Conservation (phyloP, 2,888 invertebrate genomes). For the Deladenus siricidicola region DNA sequence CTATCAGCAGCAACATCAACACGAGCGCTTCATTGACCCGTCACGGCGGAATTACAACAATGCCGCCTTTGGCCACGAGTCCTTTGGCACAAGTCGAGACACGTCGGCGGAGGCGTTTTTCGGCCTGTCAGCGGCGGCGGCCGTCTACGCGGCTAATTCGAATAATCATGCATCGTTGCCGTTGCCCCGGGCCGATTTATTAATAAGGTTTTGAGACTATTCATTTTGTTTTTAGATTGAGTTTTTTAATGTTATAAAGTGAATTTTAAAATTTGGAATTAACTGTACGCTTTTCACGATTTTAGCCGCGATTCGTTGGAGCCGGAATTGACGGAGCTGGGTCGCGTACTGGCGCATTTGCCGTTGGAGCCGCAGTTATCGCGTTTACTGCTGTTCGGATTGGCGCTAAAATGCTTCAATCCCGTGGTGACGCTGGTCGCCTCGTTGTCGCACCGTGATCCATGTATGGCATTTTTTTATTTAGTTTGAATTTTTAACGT, state of each 20-base stretch:
- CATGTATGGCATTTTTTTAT: constrained; percentile 54
- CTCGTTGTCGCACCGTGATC: constrained; percentile 68
- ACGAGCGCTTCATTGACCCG: constrained; percentile 5
- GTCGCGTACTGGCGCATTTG: constrained; percentile 73
- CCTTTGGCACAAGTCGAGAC: too few species aligned
- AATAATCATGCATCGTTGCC: too few species aligned
- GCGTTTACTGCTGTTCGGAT: constrained; percentile 76
- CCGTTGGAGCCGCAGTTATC: constrained; percentile 84
- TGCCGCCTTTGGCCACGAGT: too few species aligned
- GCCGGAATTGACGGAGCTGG: constrained; percentile 43
- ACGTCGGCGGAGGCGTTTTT: not conserved
- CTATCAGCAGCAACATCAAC: not conserved
- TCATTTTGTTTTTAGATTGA: too few species aligned
- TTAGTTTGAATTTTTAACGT: not conserved
- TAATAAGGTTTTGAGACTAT: too few species aligned
- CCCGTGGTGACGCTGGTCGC: constrained; percentile 84
- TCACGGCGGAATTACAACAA: too few species aligned
- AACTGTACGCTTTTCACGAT: too few species aligned
- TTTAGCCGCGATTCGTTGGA: too few species aligned
- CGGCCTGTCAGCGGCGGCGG: not conserved
- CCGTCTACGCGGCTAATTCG: not conserved
- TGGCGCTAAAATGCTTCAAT: constrained; percentile 82
- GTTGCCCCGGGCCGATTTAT: not conserved
- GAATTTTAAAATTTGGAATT: too few species aligned
- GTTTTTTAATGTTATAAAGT: too few species aligned